Evolutionary conservation across 2,797 vertebrate species (phyloP), one percentile per base, ranked within the genome.

Genomic region (Buceros bicornis): DNA sequence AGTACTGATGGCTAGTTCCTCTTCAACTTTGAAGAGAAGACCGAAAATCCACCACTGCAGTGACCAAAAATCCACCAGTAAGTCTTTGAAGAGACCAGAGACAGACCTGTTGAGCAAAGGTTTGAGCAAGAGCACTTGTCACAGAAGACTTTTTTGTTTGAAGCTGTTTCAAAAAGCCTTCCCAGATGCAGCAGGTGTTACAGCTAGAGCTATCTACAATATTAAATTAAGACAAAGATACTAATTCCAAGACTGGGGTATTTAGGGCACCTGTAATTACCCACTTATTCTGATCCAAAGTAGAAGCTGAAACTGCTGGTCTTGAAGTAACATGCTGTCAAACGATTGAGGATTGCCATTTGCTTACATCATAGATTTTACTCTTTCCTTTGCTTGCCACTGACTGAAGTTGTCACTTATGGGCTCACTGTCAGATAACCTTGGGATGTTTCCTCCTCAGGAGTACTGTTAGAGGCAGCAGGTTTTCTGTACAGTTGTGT

Each of bases 281-380:
- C 13, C 25, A 16, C 25, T 62, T 69, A 48, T 57, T 31, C 81
- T 53, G 28, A 62, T 35, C 57, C 25, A 64, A 69, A 64, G n/a
- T 4, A 73, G 56, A 61, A 69, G 29, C 67, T 62, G n/a, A 57
- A 29, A 35, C 74, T 57, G 18, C n/a, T 67, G 20, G 56, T 22
- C 73, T 62, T 45, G 11, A 73, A 47, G 29, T 31, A 29, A 35
- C 24, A n/a, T 0, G 1, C 45, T 69, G 43, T 9, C 3, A 1
- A 73, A 53, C 18, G 13, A 45, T 9, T 47, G 16, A 89, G 43
- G 25, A 51, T 51, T 57, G 82, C 31, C 25, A 33, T 47, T 17
- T 18, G 12, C 10, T 45, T 57, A 45, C 29, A 31, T 28, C 60
- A 56, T 13, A 54, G 42, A 31, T 67, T 43, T 72, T 65, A 17